A percentile compares a stretch with the other conserved stretches of the same genome.
Conservation (phyloP, 1,140 invertebrate species). For the Drosophila saltans region DNA sequence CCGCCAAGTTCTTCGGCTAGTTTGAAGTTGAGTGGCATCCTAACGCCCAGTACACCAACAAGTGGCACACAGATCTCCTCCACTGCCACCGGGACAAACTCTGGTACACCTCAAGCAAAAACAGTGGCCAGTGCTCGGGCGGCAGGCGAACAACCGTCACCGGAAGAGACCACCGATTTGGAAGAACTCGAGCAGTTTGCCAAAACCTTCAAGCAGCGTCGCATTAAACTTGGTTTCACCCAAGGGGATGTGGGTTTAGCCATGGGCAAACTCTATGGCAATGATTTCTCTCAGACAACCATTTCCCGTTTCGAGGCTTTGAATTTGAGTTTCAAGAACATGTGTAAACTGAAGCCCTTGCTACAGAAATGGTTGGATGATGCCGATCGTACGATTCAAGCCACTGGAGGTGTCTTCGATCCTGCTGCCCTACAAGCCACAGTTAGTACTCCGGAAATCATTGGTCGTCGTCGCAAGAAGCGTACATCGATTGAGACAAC, state of each 20-base stretch:
- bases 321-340: constrained; percentile 99
- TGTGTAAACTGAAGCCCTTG: constrained; percentile 99
- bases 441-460: constrained; percentile 92
- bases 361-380: constrained; percentile 99
- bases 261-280: constrained; percentile 99
- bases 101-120: constrained; percentile 83
- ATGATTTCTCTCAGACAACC: constrained; percentile 99
- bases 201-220: constrained; percentile 97
- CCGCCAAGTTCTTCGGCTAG: constrained; percentile 79
- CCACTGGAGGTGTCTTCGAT: constrained; percentile 85
- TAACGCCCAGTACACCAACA: constrained; percentile 85
- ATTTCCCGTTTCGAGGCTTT: constrained; percentile 99
- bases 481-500: constrained; percentile 98
- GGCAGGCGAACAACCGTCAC: constrained; percentile 90
- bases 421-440: constrained; percentile 91
- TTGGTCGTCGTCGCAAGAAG: constrained; percentile 97
- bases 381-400: constrained; percentile 94
- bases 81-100: constrained; percentile 5
- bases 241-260: constrained; percentile 99
- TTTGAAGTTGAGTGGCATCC: constrained; percentile 82
- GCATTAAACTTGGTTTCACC: constrained; percentile 98
- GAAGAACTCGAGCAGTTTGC: constrained; percentile 98
- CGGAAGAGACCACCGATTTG: constrained; percentile 96
- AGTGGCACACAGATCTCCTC: constrained; percentile 82
- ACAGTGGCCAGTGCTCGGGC: constrained; percentile 83